Percentiles rank a stretch among this genome's conserved stretches.
These are phyloP conservation scores for Bubo blakistoni DNA, from an alignment of 2,113 vertebrate genomes.

Conservation along the genomic window DNA sequence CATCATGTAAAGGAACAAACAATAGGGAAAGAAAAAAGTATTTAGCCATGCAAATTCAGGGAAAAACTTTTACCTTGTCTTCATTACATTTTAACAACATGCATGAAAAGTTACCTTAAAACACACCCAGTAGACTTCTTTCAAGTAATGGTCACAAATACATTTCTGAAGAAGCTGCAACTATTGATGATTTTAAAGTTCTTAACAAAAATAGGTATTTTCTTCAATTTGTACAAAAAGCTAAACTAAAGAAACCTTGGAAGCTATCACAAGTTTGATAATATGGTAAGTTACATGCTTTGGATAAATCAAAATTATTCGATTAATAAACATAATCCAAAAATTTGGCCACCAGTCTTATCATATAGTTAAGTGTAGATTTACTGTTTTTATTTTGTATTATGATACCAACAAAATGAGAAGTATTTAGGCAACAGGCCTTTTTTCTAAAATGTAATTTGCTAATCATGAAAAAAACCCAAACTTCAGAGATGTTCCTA, in stretches of 20 bases:
- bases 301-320: background rate
- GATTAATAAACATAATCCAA: background rate
- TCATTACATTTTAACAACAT: background rate
- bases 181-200: background rate
- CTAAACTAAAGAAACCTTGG: background rate
- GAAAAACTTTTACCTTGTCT: background rate
- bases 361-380: background rate
- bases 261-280: background rate
- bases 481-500: background rate
- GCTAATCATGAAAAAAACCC: background rate
- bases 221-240: background rate
- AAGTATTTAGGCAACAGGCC: background rate
- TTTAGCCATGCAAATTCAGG: background rate
- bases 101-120: background rate
- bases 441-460: background rate
- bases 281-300: background rate
- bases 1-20: background rate
- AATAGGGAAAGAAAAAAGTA: background rate
- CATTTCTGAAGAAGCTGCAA: background rate
- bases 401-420: background rate
- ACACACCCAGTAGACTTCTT: background rate
- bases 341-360: background rate
- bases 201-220: background rate
- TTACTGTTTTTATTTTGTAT: background rate
- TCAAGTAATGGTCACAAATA: background rate